Evolutionary conservation across 2,888 invertebrate species (phyloP).

Genomic region (Drosophila maculinotata): DNA sequence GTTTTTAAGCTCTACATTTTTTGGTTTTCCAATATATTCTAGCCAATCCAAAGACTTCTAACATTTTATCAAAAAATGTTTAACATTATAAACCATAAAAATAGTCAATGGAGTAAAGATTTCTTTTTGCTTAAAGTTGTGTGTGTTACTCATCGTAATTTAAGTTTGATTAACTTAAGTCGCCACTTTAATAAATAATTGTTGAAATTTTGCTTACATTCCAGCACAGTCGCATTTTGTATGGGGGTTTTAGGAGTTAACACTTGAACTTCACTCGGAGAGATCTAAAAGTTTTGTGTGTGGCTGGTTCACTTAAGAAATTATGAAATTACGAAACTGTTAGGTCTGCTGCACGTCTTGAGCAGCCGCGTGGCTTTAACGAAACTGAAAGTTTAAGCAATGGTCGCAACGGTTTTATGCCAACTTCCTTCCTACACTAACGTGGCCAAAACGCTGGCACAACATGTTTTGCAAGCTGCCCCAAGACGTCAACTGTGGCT

Average conservation of each 20-base stretch:
- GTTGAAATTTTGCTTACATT: conserved; percentile 60
- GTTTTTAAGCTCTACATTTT: no score
- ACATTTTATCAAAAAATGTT: no score
- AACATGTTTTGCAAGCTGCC: conserved; percentile 76
- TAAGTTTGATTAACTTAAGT: no score
- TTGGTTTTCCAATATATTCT: no score
- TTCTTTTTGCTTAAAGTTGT: no score
- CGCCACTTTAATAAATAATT: no score
- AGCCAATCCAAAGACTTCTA: no score
- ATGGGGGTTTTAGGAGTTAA: conserved; percentile 17
- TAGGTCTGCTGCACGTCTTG: conserved; percentile 42
- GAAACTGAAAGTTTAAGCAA: conserved; percentile 83
- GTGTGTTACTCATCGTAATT: no score
- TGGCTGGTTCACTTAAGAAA: neutral
- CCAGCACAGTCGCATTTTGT: conserved; percentile 61
- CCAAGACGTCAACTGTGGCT: conserved; percentile 45
- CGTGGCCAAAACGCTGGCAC: conserved; percentile 40
- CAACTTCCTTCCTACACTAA: conserved; percentile 74
- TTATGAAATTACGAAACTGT: conserved; percentile 2
- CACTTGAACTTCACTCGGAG: conserved; percentile 24
- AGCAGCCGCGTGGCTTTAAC: conserved; percentile 74
- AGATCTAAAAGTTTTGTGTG: conserved; percentile 6
- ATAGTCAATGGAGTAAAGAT: no score
- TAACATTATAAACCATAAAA: no score
- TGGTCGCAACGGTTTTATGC: conserved; percentile 83